Evolutionary conservation across 2,797 vertebrate genomes (phyloP), one percentile per base, ranked within the genome.

Genomic region (Rhynchonycteris naso): DNA sequence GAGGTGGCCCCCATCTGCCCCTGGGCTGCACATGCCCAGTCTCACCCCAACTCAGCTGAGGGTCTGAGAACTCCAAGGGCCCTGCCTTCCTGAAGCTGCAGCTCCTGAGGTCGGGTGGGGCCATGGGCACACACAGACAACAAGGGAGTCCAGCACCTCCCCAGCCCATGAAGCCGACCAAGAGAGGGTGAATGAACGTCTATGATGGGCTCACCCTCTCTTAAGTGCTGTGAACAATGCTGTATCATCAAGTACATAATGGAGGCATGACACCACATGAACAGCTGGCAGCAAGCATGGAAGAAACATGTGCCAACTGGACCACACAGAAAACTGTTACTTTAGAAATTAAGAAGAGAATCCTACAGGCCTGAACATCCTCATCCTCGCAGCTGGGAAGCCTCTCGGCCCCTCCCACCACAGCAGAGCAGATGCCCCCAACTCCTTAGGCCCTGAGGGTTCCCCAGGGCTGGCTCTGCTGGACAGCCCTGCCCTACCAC

Each of bases 331-430:
- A 95, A 91, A 68, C 24, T 19, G 10, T 33, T 33, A n/a, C 89
- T 43, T 68, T 38, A 93, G 71, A 94, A 71, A 94, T 68, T 75
- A 83, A 71, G 21, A 65, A 56, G 47, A 81, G 35, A 83, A 21
- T 1, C 2, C 30, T 52, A 14, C 30, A 85, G 56, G 11, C 79
- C 79, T 52, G 38, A 66, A 56, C 35, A 89, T 28, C 43, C 61
- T 35, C 5, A 1, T 47, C 54, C 38, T 52, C 43, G 78, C 22
- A 90, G 52, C 79, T 38, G 33, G 19, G 35, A 35, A 26, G 26
- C 22, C 63, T 69, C 30, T 14, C 35, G 7, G 30, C 26, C 58
- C 0, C 38, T 81, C 61, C 26, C 2, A 6, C 58, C n/a, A 58
- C 1, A 65, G 52, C 88, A 68, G 30, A 68, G 33, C 11, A 1